Base-by-base conservation (phyloP, 2,797 vertebrate species). In the Tenualosa ilisha region DNA sequence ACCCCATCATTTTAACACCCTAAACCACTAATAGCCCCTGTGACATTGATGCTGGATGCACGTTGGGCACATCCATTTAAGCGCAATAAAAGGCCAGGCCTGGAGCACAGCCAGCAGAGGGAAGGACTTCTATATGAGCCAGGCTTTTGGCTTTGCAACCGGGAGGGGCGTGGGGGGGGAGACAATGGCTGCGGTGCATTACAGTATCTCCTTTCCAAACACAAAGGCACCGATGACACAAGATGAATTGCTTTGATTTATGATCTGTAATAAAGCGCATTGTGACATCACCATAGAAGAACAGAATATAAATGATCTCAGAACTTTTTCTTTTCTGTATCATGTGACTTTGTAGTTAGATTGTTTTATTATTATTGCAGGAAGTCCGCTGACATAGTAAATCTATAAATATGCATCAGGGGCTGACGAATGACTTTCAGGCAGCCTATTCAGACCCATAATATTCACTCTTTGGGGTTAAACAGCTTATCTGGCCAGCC, bases 31-130 rank as follows among this genome's bases (percentile, higher is more conserved):
- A 81, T 65, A 50, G 79, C 75, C 0, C 82, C 24, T 82, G 61
- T 86, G 88, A 89, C 86, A 86, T 87, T 89, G 85, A 89, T 86
- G 86, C 49, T 81, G 40, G 53, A 86, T 87, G 83, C 75, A 87
- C 81, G 86, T 84, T 89, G 82, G 43, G 65, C 56, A 84, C 84
- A 87, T 89, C 85, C 83, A 87, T 90, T 86, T 89, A 87, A 86
- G 81, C 72, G 86, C 85, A 85, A 86, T 90, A 89, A 90, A 84
- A 63, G 22, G 50, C 24, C 22, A 65, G 85, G 84, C 82, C 83
- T 83, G 79, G 84, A 81, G 84, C 82, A n/a, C 31, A 83, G 46
- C 87, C 87, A 83, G 81, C 51, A 6, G 31, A 20, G n/a, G 11
- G 54, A 82, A 12, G 65, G 46, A 82, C 61, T 81, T 20, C 53